Evolutionary conservation across 2,888 invertebrate species (phyloP).

Genomic region (Anagyrus pseudococci): DNA sequence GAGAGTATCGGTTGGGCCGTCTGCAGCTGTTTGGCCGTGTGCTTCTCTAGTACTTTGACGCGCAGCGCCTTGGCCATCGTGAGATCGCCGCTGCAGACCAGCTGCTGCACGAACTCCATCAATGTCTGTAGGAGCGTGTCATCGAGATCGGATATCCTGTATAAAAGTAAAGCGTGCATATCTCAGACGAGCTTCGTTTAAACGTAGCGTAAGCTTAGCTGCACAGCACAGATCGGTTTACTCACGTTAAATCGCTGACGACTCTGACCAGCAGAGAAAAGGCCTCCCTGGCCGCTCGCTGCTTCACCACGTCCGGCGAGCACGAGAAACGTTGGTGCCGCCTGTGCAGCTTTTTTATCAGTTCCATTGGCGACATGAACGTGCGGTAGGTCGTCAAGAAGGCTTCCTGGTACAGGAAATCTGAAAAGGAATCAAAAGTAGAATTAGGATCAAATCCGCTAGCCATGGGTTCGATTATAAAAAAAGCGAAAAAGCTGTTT

Average conservation of each 20-base stretch:
- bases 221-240: conserved; percentile 44
- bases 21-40: conserved; percentile 67
- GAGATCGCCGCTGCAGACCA: conserved; percentile 91
- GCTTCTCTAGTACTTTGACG: conserved; percentile 90
- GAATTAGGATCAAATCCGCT: not conserved
- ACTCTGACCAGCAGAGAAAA: conserved; percentile 93
- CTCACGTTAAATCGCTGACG: conserved; percentile 95
- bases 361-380: conserved; percentile 86
- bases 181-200: not conserved
- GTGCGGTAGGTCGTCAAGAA: conserved; percentile 98
- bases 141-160: conserved; percentile 84
- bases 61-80: conserved; percentile 89
- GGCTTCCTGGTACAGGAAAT: conserved; percentile 95
- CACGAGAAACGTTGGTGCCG: conserved; percentile 79
- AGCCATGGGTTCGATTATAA: no score
- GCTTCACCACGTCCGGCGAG: conserved; percentile 72
- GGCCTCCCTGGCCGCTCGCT: conserved; percentile 82
- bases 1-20: conserved; percentile 61
- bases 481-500: not conserved
- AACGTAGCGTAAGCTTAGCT: no score
- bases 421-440: conserved; percentile 62
- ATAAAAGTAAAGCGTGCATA: not conserved
- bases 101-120: conserved; percentile 92
- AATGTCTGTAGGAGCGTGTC: conserved; percentile 80
- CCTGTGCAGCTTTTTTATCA: conserved; percentile 85